Evolutionary conservation across 2,888 invertebrate species (phyloP).

Genomic region (Drosophila sordidula): DNA sequence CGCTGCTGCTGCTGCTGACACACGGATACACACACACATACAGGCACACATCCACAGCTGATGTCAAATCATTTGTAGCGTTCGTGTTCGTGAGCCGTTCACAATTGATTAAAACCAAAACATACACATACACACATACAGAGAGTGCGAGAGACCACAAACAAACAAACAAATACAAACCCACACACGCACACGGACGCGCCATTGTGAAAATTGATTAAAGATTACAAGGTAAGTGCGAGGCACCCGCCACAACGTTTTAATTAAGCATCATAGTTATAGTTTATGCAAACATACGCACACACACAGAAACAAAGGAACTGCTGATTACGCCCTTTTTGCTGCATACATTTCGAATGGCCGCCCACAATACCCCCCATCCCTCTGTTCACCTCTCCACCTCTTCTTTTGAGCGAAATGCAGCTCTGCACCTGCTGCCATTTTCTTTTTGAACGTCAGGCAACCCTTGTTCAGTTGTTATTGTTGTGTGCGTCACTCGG

Average conservation of each 20-base stretch:
- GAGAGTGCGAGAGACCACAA: slow-evolving; percentile 17
- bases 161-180: slow-evolving; percentile 33
- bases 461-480: slow-evolving; percentile 56
- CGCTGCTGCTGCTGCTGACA: slow-evolving; percentile 55
- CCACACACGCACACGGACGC: slow-evolving; percentile 30
- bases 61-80: slow-evolving; percentile 73
- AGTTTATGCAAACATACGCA: slow-evolving; percentile 29
- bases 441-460: slow-evolving; percentile 69
- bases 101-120: slow-evolving; percentile 79
- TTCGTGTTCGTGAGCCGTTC: slow-evolving; percentile 70
- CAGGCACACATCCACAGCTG: slow-evolving; percentile 61
- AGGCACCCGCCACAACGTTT: slow-evolving; percentile 33
- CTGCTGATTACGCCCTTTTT: slow-evolving; percentile 66
- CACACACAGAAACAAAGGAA: slow-evolving; percentile 24
- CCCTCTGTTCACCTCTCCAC: not conserved
- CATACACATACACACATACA: slow-evolving; percentile 43
- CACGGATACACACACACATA: slow-evolving; percentile 32
- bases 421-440: slow-evolving; percentile 76
- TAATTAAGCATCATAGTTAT: slow-evolving; percentile 58
- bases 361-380: slow-evolving; percentile 27
- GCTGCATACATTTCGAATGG: slow-evolving; percentile 53
- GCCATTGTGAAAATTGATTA: slow-evolving; percentile 72
- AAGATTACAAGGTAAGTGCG: slow-evolving; percentile 76
- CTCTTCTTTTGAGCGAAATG: slow-evolving; percentile 26
- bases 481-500: slow-evolving; percentile 42